A percentile compares a stretch with the other conserved stretches of the same genome.
phyloP scores from a whole-genome alignment of 2,888 invertebrate species.

The Gastracanthus pulcherrimus region DNA sequence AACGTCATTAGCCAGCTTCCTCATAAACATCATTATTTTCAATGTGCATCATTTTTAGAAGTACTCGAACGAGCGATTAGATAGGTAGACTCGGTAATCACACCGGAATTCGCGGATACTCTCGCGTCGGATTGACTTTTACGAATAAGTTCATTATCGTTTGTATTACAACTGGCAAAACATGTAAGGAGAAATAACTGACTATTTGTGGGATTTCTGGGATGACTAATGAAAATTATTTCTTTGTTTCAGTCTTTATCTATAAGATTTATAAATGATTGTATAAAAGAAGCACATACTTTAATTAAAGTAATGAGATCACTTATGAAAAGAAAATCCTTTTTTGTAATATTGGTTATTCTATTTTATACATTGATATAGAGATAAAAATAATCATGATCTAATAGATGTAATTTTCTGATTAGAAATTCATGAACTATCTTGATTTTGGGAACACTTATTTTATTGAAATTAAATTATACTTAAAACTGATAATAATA shows the following conservation, averaged over 20 bases:
- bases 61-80: background rate
- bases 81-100: background rate
- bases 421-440: background rate
- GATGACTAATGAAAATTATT: background rate
- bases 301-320: background rate
- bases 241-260: background rate
- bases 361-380: too few species aligned
- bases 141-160: background rate
- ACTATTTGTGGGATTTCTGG: background rate
- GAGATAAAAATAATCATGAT: background rate
- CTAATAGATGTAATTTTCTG: too few species aligned
- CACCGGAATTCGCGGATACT: background rate
- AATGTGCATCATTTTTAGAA: background rate
- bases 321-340: background rate
- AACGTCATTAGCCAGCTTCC: background rate
- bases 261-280: background rate
- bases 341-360: background rate
- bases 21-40: background rate
- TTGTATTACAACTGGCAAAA: background rate
- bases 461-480: background rate
- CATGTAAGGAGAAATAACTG: background rate
- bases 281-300: background rate
- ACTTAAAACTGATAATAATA: background rate
- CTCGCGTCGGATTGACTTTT: background rate
- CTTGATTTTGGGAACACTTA: background rate